phyloP scores from a whole-genome alignment of 1,140 invertebrate species.

The Ephestia elutella region DNA sequence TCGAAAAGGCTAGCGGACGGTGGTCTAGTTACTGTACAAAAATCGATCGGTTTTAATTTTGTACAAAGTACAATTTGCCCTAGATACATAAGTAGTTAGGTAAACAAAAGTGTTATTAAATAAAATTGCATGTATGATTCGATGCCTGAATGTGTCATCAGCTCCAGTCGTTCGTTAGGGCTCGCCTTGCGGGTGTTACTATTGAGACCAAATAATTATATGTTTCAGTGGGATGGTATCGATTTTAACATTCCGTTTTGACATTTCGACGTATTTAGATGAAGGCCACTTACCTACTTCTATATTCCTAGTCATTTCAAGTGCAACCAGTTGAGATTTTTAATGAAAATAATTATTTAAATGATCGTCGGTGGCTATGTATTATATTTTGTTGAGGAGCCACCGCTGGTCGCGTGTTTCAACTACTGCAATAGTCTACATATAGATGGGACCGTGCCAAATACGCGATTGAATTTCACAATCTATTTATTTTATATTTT shows the following conservation, averaged over 20 bases:
- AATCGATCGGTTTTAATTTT: constrained; percentile 58
- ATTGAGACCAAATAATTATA: constrained; percentile 74
- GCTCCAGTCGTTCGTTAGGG: constrained; percentile 50
- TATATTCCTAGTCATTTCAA: constrained; percentile 71
- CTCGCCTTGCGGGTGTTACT: constrained; percentile 64
- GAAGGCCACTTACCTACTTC: constrained; percentile 63
- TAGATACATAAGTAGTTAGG: constrained; percentile 72
- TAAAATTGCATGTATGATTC: constrained; percentile 56
- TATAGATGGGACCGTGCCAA: constrained; percentile 69
- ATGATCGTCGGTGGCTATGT: constrained; percentile 41
- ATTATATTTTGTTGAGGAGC: constrained; percentile 60
- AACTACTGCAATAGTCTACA: constrained; percentile 51
- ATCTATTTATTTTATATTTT: constrained; percentile 47
- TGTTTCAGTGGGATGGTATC: constrained; percentile 70
- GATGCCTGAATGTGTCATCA: constrained; percentile 59
- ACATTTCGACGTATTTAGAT: constrained; percentile 47
- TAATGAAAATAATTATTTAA: constrained; percentile 56
- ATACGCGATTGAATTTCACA: constrained; percentile 68
- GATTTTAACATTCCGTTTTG: constrained; percentile 72
- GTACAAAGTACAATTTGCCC: constrained; percentile 72
- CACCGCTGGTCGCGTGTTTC: constrained; percentile 31
- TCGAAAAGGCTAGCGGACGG: constrained; percentile 32
- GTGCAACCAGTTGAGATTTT: constrained; percentile 71
- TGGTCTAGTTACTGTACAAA: constrained; percentile 51
- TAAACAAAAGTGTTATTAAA: constrained; percentile 60